A percentile compares a stretch with the other conserved stretches of the same genome.
These are phyloP conservation scores for Dreissena polymorpha DNA, from an alignment of 1,140 invertebrate genomes.

Conservation along the genomic window DNA sequence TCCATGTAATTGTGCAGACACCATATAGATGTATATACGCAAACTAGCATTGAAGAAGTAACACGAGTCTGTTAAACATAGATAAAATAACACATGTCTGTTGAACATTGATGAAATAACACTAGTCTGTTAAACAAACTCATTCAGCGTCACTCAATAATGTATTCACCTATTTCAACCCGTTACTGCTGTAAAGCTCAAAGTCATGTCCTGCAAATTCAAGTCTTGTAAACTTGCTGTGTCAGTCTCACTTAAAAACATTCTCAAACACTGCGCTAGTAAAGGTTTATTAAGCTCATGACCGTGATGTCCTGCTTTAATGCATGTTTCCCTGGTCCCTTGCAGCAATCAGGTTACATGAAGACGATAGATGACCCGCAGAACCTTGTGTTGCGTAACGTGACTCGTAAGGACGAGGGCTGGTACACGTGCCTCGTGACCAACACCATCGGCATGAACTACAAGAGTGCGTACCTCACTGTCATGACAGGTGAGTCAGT, in stretches of 20 bases:
- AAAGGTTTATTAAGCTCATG: not conserved
- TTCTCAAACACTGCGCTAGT: not conserved
- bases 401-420: conserved; percentile 92
- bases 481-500: conserved; percentile 80
- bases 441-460: conserved; percentile 89
- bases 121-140: no score
- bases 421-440: conserved; percentile 96
- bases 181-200: not conserved
- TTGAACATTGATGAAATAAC: no score
- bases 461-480: conserved; percentile 90
- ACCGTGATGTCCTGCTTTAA: not conserved
- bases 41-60: no score
- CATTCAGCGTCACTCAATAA: no score
- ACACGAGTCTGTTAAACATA: no score
- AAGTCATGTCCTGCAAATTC: not conserved
- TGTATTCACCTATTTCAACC: not conserved
- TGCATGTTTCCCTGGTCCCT: not conserved
- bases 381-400: conserved; percentile 88
- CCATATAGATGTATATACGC: no score
- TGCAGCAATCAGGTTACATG: conserved; percentile 69
- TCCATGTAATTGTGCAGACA: no score
- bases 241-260: not conserved
- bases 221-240: not conserved
- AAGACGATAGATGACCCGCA: conserved; percentile 82
- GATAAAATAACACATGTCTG: no score